A percentile compares a stretch with the other conserved stretches of the same genome.
phyloP scores from a whole-genome alignment of 2,797 vertebrate genomes.

The Sebastes melanostomus region DNA sequence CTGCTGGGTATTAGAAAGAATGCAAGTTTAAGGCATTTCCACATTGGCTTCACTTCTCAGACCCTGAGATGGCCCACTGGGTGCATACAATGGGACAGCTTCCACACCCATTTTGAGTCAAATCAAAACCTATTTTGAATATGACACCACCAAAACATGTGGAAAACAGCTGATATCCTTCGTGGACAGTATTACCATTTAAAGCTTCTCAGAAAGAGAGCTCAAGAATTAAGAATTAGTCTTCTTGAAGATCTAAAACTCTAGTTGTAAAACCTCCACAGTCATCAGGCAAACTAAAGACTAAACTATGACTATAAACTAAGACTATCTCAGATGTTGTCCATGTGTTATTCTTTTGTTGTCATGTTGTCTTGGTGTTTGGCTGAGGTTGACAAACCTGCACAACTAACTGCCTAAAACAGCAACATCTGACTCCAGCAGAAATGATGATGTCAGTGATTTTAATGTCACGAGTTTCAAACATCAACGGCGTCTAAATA shows the following conservation, averaged over 20 bases:
- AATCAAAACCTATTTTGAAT: background rate
- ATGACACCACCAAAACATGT: rapidly evolving
- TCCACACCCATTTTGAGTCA: background rate
- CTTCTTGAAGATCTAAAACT: background rate
- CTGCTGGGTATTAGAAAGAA: too few species aligned
- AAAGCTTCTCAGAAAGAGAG: background rate
- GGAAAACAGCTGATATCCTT: background rate
- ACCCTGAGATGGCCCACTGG: too few species aligned
- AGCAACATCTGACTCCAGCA: background rate
- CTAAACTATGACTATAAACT: background rate
- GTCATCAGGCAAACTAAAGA: background rate
- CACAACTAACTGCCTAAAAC: background rate
- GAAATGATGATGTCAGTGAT: background rate
- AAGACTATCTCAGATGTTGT: background rate
- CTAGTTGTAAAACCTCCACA: background rate
- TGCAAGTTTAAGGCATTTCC: too few species aligned
- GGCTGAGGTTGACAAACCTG: background rate
- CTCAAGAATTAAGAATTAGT: background rate
- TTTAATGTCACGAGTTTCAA: background rate
- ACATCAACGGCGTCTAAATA: constrained; percentile 36
- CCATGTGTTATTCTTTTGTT: background rate
- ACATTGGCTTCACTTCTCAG: too few species aligned
- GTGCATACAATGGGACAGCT: background rate
- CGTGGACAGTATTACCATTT: background rate
- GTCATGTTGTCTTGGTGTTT: background rate